phyloP scores from a whole-genome alignment of 2,113 vertebrate genomes.

The Notothenia rossii region DNA sequence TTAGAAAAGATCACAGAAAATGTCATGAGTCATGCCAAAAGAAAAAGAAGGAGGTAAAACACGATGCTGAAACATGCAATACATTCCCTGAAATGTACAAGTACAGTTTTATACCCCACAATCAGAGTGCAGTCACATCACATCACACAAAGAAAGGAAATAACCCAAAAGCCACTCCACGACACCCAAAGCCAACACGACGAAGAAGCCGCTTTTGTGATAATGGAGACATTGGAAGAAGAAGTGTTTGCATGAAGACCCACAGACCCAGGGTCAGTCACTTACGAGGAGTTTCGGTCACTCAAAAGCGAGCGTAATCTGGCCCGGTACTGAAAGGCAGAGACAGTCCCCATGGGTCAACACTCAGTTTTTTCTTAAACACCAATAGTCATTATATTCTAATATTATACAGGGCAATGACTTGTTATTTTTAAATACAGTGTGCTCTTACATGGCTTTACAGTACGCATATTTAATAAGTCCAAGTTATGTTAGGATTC shows the following conservation, averaged over 20 bases:
- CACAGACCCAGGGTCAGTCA: slow-evolving; percentile 54
- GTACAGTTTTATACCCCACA: neutral
- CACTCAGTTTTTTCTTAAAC: slow-evolving; percentile 3
- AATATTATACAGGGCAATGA: neutral
- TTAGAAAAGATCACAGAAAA: neutral
- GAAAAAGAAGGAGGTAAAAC: neutral
- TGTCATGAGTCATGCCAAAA: slow-evolving; percentile 25
- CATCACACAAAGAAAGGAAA: slow-evolving; percentile 2
- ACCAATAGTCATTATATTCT: neutral
- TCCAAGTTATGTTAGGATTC: neutral
- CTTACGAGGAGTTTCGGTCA: slow-evolving; percentile 85
- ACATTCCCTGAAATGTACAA: neutral
- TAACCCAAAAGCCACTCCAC: neutral
- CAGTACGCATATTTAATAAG: neutral
- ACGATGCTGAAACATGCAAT: slow-evolving; percentile 28
- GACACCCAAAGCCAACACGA: neutral
- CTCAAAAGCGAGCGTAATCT: slow-evolving; percentile 93
- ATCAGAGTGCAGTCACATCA: neutral
- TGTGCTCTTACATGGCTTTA: neutral
- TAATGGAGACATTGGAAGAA: neutral
- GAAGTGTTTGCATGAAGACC: neutral
- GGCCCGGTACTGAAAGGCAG: slow-evolving; percentile 88
- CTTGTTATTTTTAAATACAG: neutral
- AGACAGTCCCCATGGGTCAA: slow-evolving; percentile 73
- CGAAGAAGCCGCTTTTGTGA: neutral